Base-by-base conservation (phyloP, 2,113 vertebrate species). In the Odobenus rosmarus region DNA sequence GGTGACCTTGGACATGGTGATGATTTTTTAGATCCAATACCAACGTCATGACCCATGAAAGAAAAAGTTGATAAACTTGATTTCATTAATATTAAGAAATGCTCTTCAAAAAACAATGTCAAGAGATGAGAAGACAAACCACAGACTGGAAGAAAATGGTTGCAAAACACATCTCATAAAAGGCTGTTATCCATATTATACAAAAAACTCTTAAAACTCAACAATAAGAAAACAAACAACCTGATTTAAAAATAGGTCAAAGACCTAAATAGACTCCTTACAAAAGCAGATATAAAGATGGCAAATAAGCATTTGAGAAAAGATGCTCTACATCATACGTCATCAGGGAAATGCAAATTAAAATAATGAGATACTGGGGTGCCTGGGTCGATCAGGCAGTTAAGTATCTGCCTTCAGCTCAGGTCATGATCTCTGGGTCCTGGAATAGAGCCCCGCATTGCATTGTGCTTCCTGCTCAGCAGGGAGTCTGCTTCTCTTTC, bases 81-180 rank as follows among this genome's bases (percentile, higher is more conserved):
- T 0, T 61, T 76, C 24, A 84, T 84, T 49, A 83, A 42, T 57
- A 84, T 59, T 49, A 67, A 28, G 15, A 82, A 46, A 9, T 51
- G 14, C 11, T 51, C 42, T 51, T 46, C 59, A 36, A 85, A 76
- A 39, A 33, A 53, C 42, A 62, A n/a, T 6, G 1, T n/a, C 31
- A 92, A 59, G 53, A 46, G 31, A 59, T 55, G 13, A 93, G 13
- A n/a, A 92, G 18, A 79, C 26, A 67, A 93, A 51, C 10, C 18
- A 49, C 10, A 9, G 24, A 53, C 46, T 51, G 23, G 16, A 76
- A 76, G n/a, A 76, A 79, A 77, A 64, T 4, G 11, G 31, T 57
- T 87, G n/a, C 72, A 46, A 86, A 93, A 93, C 1, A 42, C n/a
- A 67, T 77, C 72, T 87, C 19, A 93, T 77, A 67, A 76, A 87